Evolutionary conservation across 2,113 vertebrate species (phyloP), one percentile per base, ranked within the genome.

Genomic region (Caranx ignobilis): DNA sequence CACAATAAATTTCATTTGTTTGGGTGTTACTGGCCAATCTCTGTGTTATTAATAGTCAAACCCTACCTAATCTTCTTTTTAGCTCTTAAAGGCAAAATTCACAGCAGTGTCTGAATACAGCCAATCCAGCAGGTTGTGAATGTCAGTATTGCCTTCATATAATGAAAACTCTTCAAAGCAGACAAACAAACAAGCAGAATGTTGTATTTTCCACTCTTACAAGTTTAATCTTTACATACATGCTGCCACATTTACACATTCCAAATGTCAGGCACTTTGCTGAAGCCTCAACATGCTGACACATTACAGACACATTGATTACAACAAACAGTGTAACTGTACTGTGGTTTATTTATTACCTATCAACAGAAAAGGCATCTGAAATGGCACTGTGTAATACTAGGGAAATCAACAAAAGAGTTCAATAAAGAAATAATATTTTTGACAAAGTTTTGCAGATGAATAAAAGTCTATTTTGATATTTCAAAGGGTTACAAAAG

Each of bases 191-290:
- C 2, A 12, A 57, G 55, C 11, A 69, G 2, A 37, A 64, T 8
- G 11, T 54, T 64, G 39, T 5, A 37, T 57, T 47, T 45, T 8
- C 12, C 45, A 54, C 11, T 50, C n/a, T 12, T 47, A 47, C 19
- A 52, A 2, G 5, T 75, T 77, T 57, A 34, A 21, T 82, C 60
- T 74, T 43, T 59, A 71, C 16, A 63, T 21, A 35, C 16, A 61
- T 57, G 6, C 32, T 66, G 32, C 55, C 39, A 73, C 43, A 52
- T 62, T 41, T 15, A 55, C 34, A 72, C 43, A 52, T 62, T 35
- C 11, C 15, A 15, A 21, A 9, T n/a, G 19, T 64, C 3, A 18
- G 18, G 56, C 4, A 11, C 8, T 35, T 34, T 47, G 7, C 13
- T 21, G n/a, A 47, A 50, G 50, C 47, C 26, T 50, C 37, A 8